These are phyloP conservation scores for Menidia beryllina DNA, from an alignment of 2,113 vertebrate species.

Conservation along the genomic window DNA sequence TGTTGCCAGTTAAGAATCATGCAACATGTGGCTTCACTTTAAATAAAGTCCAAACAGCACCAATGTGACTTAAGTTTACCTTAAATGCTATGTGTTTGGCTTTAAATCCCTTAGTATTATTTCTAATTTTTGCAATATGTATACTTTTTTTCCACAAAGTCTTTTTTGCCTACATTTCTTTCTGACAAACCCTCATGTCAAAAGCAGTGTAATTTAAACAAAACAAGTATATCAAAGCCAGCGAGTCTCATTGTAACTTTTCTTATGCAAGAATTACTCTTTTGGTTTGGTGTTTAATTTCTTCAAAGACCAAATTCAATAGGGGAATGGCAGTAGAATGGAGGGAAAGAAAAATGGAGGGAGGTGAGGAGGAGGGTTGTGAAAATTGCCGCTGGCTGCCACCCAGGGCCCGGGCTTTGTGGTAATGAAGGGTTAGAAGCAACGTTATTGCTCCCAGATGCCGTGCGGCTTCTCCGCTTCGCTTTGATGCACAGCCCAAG, in stretches of 20 bases:
- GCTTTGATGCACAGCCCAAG: slow-evolving; percentile 83
- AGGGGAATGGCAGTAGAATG: slow-evolving; percentile 65
- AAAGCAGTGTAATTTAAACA: background rate
- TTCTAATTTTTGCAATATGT: slow-evolving; percentile 2
- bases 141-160: background rate
- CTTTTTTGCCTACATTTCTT: background rate
- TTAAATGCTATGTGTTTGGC: slow-evolving; percentile 23
- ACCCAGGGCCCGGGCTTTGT: slow-evolving; percentile 84
- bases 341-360: slow-evolving; percentile 70
- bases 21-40: slow-evolving; percentile 40
- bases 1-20: slow-evolving; percentile 43
- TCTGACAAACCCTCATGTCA: background rate
- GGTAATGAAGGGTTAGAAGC: slow-evolving; percentile 86
- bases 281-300: slow-evolving; percentile 30
- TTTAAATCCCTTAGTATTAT: slow-evolving; percentile 1
- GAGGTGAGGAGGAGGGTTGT: slow-evolving; percentile 77
- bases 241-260: slow-evolving; percentile 19
- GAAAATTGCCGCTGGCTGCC: slow-evolving; percentile 83
- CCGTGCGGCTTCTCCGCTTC: slow-evolving; percentile 75
- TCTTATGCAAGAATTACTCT: slow-evolving; percentile 21
- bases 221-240: slow-evolving; percentile 6
- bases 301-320: slow-evolving; percentile 54
- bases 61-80: slow-evolving; percentile 41
- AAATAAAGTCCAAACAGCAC: slow-evolving; percentile 49
- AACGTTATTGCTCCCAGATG: slow-evolving; percentile 87